Evolutionary conservation across 2,113 vertebrate genomes (phyloP), one percentile per base, ranked within the genome.

Genomic region (Capra hircus): DNA sequence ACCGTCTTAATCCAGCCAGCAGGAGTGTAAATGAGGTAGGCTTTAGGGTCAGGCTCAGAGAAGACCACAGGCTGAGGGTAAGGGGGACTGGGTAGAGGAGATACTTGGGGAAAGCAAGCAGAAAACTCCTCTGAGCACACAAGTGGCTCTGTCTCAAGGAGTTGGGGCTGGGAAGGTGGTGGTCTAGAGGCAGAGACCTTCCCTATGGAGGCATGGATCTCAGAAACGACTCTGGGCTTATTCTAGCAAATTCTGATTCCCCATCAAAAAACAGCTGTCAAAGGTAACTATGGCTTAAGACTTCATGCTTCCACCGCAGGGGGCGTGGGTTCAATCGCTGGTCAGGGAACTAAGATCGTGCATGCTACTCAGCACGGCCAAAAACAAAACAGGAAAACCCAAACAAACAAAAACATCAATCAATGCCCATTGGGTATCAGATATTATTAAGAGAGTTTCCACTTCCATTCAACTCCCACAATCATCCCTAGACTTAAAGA

Each of bases 1-100:
- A 97, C 96, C 95, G 95, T 92, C 91, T 97, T 98, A 98, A 95
- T 91, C 95, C 97, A 97, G 89, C 95, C 90, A 97, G 9, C 1
- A 97, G 97, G 98, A 98, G 96, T 99, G 98, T 94, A 99, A 98
- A 98, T 96, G 97, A 98, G 98, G 99, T 99, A 97, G 98, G 93
- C 92, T 93, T 91, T 16, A 77, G 98, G n/a, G 53, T 82, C 74
- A 88, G 92, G 87, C 36, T 52, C 28, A 36, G 71, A 71, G 40
- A 96, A 92, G 80, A 59, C 80, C 12, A 8, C 64, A 88, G 40
- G 93, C 50, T 67, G 6, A 8, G 62, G 53, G 27, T 27, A 33
- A 88, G 30, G 67, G 77, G 57, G 43, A 2, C 14, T 27, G 10
- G 25, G 48, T 3, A n/a, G 33, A 77, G 40, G 30, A 62, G 80